Base-by-base conservation (phyloP, 2,888 invertebrate genomes). In the Drosophila neotestacea region DNA sequence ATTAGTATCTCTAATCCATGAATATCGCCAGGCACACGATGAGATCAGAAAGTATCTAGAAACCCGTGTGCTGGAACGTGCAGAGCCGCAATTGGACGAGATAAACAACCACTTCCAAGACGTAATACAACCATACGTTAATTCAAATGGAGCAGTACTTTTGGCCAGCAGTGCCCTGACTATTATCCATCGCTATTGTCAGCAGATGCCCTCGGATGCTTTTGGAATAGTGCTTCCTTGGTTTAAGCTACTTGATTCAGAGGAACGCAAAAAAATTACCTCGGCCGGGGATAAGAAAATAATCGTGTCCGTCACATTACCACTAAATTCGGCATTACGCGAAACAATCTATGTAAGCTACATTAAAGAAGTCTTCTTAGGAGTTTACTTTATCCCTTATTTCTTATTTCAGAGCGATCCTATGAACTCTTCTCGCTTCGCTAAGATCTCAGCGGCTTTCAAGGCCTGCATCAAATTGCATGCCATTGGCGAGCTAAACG, bases 401-500 rank as follows among this genome's bases (percentile, higher is more conserved):
- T 22, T 22, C 22, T 22, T 22, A 22, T 72, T 90, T 88, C 85
- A 96, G 95, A 95, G 97, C 4, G 89, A 93, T 10, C 92, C 92
- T 1, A 94, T 95, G 94, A 4, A 27, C 0, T 94, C 88, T 36
- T 92, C 94, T 64, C 94, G 94, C 77, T 73, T 92, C 4, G 98
- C 98, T 0, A 98, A 98, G 92, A 95, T 96, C 80, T 95, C 96
- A 0, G 98, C 96, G 0, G 98, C 98, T 0, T 92, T 98, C 63
- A 94, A 95, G 64, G 94, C 95, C 0, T 98, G 98, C 90, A 94
- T 94, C 61, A 90, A 92, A 78, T 93, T 99, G 4, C 96, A 97
- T 80, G 72, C 95, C 86, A 84, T 91, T 7, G 96, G 96, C 0
- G 98, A 97, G 92, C 93, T 99, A 1, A 94, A 95, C 73, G 93